Base-by-base conservation (phyloP, 2,797 vertebrate genomes). In the Clarias platycephalus region DNA sequence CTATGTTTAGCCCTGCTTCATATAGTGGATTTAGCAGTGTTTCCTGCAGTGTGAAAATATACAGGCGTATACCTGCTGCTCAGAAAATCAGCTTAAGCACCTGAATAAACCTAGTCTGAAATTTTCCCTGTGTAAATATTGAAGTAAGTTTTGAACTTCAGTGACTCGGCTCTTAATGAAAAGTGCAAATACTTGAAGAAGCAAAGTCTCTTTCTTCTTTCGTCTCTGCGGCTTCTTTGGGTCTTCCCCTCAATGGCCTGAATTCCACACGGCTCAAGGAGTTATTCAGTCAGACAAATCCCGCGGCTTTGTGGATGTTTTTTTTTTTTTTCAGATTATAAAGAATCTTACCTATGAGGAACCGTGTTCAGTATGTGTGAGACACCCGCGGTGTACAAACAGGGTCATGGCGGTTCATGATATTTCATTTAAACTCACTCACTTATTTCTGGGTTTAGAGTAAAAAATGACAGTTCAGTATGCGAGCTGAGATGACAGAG, bases 1-100 rank as follows among this genome's bases (percentile, higher is more conserved):
- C 34, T 57, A 37, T 31, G 55, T 85, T 80, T 85, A 86, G 82
- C 87, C 84, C 87, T 40, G 72, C 67, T 68, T 66, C 31, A 67
- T 44, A 22, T 28, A 71, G 67, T 67, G 58, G 81, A 66, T 82
- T 84, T 75, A 80, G 24, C 71, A 16, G 15, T 57, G 62, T 74
- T 55, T 71, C 24, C 63, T 6, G 44, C 40, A 55, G 40, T 22
- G 22, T 70, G 31, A 82, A 40, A 26, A 53, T 55, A 57, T 55
- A 67, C 82, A 83, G 63, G 76, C 66, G 44, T 72, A 49, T 74
- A 26, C 37, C 15, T 6, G 26, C 53, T 75, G 49, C 55, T 34
- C 34, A 62, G 34, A 62, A 78, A 40, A n/a, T 78, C 58, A 40
- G 1, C 58, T 40, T 18, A 40, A 37, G 31, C 57, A 78, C 75